phyloP scores from a whole-genome alignment of 2,113 vertebrate species.

The Lophochroa leadbeateri region DNA sequence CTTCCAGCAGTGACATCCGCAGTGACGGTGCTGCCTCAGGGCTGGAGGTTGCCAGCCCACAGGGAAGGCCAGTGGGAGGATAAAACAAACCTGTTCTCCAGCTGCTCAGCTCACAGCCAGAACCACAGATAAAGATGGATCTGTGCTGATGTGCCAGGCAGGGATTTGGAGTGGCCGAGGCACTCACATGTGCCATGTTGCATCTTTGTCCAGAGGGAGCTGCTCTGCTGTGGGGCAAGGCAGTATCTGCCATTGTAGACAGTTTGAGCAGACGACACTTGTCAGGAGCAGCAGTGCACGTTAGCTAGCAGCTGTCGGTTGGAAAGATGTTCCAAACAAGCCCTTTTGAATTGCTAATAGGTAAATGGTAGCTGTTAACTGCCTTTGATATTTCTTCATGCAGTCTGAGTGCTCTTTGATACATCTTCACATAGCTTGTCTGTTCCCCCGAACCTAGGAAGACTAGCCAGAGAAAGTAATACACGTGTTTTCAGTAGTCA shows the following conservation, averaged over 20 bases:
- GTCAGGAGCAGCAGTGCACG: not conserved
- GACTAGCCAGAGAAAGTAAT: not conserved
- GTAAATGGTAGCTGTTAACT: not conserved
- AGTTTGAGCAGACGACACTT: not conserved
- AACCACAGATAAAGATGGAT: not conserved
- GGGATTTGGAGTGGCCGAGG: not conserved
- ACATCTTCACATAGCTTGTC: not conserved
- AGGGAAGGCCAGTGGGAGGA: not conserved
- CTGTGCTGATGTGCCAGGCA: not conserved
- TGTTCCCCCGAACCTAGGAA: not conserved
- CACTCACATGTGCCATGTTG: rapidly evolving
- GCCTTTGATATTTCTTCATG: not conserved
- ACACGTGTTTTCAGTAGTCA: not conserved
- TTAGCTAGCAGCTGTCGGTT: not conserved
- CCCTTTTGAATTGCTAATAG: slow-evolving; percentile 5
- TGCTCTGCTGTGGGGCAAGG: not conserved
- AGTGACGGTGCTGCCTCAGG: not conserved
- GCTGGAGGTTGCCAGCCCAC: not conserved
- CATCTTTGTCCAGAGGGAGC: not conserved
- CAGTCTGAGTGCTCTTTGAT: slow-evolving; percentile 1
- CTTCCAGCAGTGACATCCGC: not conserved
- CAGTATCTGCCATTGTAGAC: not conserved
- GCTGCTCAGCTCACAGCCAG: not conserved
- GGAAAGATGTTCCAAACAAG: not conserved
- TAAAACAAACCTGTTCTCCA: not conserved